Conservation (phyloP, 1,140 invertebrate species). For the Phenacoccus solenopsis region DNA sequence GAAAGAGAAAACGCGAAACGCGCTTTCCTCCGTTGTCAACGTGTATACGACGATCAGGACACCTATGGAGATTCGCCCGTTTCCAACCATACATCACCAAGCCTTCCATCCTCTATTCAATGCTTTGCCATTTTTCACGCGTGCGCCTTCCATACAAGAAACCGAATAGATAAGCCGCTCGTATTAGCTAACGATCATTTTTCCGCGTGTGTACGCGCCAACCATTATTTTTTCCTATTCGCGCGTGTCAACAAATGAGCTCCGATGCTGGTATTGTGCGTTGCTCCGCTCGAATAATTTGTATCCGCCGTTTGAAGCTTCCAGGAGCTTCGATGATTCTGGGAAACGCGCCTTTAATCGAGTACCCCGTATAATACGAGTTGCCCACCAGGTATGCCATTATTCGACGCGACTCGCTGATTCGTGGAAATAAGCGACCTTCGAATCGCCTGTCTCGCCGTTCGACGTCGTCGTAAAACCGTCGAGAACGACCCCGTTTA, state of each 20-base stretch:
- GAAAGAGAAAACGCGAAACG: background rate
- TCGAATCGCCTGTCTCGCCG: too few species aligned
- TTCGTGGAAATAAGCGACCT: too few species aligned
- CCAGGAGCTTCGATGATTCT: background rate
- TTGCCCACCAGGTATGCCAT: too few species aligned
- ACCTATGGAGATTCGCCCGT: background rate
- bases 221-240: too few species aligned
- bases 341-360: background rate
- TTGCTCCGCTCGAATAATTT: background rate
- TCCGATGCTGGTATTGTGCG: too few species aligned
- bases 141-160: background rate
- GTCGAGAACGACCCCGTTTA: too few species aligned
- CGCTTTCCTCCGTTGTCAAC: too few species aligned
- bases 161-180: background rate
- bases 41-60: background rate
- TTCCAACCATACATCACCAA: background rate
- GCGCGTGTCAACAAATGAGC: background rate
- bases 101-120: background rate
- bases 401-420: too few species aligned
- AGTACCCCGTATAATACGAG: too few species aligned
- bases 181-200: background rate
- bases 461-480: too few species aligned
- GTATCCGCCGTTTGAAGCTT: background rate
- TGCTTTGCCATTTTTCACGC: background rate
- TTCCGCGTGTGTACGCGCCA: too few species aligned